phyloP scores from a whole-genome alignment of 2,888 invertebrate species.

The Globia sparganii region DNA sequence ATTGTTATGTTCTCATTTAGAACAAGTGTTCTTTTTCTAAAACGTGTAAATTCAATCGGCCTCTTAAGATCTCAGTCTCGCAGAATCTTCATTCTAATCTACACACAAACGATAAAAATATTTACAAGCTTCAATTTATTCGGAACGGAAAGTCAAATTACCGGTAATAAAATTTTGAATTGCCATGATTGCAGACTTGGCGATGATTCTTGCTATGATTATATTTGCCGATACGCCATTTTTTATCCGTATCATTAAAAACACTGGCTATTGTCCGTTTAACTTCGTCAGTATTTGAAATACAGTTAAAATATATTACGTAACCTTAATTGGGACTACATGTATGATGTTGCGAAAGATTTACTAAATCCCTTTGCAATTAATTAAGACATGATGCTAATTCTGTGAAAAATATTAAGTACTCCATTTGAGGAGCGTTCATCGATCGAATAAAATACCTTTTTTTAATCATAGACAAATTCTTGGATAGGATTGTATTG shows the following conservation, averaged over 20 bases:
- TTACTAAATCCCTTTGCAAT: conserved; percentile 38
- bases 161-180: conserved; percentile 73
- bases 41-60: conserved; percentile 34
- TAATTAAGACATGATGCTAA: conserved; percentile 25
- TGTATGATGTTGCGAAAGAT: conserved; percentile 36
- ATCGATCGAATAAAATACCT: background rate
- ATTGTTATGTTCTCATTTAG: conserved; percentile 4
- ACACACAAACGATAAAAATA: conserved; percentile 60
- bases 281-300: conserved; percentile 38
- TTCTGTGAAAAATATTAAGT: conserved; percentile 24
- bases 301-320: conserved; percentile 39
- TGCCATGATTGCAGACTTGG: conserved; percentile 65
- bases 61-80: conserved; percentile 44
- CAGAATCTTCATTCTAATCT: conserved; percentile 52
- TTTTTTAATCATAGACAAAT: background rate
- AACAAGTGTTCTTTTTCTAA: conserved; percentile 33
- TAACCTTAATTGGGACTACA: conserved; percentile 29
- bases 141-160: conserved; percentile 73
- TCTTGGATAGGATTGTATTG: background rate
- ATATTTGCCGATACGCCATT: conserved; percentile 63
- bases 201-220: conserved; percentile 64
- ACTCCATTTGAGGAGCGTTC: conserved; percentile 5
- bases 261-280: conserved; percentile 52
- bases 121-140: conserved; percentile 66
- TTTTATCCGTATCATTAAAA: conserved; percentile 42